phyloP scores from a whole-genome alignment of 2,888 invertebrate genomes.

The Apamea epomidion region DNA sequence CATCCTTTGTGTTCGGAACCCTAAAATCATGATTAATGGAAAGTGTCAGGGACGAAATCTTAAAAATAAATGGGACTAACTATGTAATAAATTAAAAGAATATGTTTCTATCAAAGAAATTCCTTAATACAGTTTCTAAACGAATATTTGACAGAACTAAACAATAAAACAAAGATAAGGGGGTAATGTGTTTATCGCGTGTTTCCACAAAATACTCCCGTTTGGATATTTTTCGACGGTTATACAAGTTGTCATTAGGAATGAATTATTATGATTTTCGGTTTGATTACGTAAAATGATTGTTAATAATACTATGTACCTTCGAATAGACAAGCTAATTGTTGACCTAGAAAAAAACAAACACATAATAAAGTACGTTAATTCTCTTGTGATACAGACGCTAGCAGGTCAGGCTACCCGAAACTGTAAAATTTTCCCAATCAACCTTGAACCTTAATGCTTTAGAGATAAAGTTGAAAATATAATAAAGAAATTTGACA shows the following conservation, averaged over 20 bases:
- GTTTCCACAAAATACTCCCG: background rate
- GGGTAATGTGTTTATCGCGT: conserved; percentile 27
- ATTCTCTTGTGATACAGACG: background rate
- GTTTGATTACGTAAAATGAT: background rate
- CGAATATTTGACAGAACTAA: background rate
- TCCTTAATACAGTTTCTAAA: background rate
- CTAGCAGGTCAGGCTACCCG: too few species aligned
- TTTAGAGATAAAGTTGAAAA: too few species aligned
- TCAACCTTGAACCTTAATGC: too few species aligned
- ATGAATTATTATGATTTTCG: background rate
- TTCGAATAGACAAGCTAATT: background rate
- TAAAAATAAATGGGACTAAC: background rate
- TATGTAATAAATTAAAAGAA: background rate
- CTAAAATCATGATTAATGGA: background rate
- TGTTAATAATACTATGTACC: background rate
- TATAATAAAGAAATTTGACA: too few species aligned
- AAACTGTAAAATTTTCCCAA: too few species aligned
- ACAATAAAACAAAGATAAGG: conserved; percentile 18
- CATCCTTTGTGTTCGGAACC: too few species aligned
- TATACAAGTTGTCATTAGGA: background rate
- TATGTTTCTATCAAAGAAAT: background rate
- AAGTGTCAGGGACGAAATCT: background rate
- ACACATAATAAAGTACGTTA: background rate
- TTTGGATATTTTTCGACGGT: background rate
- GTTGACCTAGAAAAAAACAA: background rate